Conservation (phyloP, 2,888 invertebrate species). For the Allacma fusca region DNA sequence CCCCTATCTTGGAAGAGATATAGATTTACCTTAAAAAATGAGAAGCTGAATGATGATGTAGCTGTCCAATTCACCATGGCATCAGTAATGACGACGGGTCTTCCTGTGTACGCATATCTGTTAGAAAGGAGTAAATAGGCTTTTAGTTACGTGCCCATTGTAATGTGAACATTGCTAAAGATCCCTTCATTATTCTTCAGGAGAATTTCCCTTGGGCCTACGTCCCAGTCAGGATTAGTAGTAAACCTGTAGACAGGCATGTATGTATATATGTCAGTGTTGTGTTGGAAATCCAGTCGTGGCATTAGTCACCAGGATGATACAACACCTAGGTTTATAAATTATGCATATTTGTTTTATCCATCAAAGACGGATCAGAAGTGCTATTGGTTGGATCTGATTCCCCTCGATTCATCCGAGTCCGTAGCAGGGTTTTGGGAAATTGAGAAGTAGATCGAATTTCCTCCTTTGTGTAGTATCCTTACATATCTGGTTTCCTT, state of each 20-base stretch:
- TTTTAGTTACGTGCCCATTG: background rate
- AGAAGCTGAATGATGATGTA: slow-evolving; percentile 77
- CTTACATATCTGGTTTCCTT: background rate
- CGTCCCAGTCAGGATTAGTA: background rate
- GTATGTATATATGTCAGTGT: background rate
- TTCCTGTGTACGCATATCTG: slow-evolving; percentile 76
- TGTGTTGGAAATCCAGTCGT: too few relatives aligned
- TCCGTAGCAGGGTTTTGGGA: background rate
- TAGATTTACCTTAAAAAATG: slow-evolving; percentile 74
- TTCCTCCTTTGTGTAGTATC: slow-evolving; percentile 9
- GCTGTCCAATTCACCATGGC: slow-evolving; percentile 85
- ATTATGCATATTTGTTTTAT: slow-evolving; percentile 15
- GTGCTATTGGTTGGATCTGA: background rate
- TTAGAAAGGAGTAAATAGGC: slow-evolving; percentile 29
- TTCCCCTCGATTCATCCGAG: background rate
- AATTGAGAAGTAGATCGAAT: slow-evolving; percentile 13
- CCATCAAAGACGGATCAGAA: background rate
- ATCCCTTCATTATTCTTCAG: background rate
- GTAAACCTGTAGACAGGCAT: background rate
- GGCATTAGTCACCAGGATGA: too few relatives aligned
- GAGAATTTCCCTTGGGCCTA: background rate
- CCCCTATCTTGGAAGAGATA: background rate
- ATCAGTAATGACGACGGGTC: slow-evolving; percentile 86
- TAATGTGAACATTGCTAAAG: background rate
- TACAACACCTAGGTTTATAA: slow-evolving; percentile 16